Base-by-base conservation (phyloP, 2,797 vertebrate species). In the Falco peregrinus region DNA sequence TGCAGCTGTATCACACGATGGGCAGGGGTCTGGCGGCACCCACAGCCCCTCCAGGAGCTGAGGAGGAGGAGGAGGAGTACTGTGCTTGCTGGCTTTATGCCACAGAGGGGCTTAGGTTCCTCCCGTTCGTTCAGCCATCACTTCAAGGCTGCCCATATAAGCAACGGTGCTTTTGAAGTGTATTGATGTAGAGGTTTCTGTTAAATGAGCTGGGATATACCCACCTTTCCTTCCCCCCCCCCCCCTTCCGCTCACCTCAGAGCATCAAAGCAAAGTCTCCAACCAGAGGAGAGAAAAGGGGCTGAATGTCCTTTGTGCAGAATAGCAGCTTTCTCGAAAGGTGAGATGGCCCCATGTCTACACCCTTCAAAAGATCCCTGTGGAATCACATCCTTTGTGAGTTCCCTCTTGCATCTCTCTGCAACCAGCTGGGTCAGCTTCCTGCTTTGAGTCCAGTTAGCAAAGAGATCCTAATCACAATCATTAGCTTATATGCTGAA, bases 261-360 rank as follows among this genome's bases (percentile, higher is more conserved):
- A 33, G 45, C 68, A 51, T 14, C 68, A 6, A 24, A 37, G 43
- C 4, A 6, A 35, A 20, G 28, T 13, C 29, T 10, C 53, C 29
- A 25, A 3, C 16, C 28, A 4, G 61, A 61, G 76, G 41, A 39
- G 50, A 25, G 48, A 17, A 11, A 16, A 11, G 28, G 5, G 18
- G 18, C 37, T 9, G 26, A 31, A 18, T 2, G 54, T 13, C 54
- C 54, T 1, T 18, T 11, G 6, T 35, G 50, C 33, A 14, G 61
- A 54, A 17, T 4, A 21, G 37, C 6, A 1, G 24, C 37, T 53
- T 29, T 26, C 28, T 37, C 6, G 9, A 7, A 14, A 31, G 61
- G 60, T 2, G 5, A 28, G 13, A 1, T 43, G 53, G 45, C 33
- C 37, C 39, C 24, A 1, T 26, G 64, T 45, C 35, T 11, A 1